Percentiles rank a stretch among this genome's conserved stretches.
Conservation (phyloP, 2,797 vertebrate genomes). For the Epinephelus coioides region DNA sequence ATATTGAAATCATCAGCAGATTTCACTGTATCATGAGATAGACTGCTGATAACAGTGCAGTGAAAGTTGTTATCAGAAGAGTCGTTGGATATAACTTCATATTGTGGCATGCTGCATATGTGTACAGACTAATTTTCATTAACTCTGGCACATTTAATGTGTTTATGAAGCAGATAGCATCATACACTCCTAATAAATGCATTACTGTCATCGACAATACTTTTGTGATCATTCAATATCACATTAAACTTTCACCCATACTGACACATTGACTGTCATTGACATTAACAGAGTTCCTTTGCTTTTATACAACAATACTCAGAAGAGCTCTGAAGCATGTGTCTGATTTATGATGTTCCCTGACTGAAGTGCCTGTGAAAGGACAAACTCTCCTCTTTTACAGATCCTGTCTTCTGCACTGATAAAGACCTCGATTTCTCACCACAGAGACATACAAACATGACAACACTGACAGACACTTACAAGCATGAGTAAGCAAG, state of each 20-base stretch:
- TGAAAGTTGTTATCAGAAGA: not conserved
- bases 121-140: not conserved
- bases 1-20: not conserved
- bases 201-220: not conserved
- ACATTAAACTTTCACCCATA: not conserved
- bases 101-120: not conserved
- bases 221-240: conserved; percentile 9
- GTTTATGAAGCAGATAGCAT: not conserved
- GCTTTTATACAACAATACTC: not conserved
- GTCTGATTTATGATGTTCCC: not conserved
- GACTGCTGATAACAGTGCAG: not conserved
- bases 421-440: conserved; percentile 43
- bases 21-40: too few relatives aligned
- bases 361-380: conserved; percentile 14
- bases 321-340: not conserved
- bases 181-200: not conserved
- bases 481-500: conserved; percentile 10
- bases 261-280: not conserved
- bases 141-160: not conserved
- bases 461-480: conserved; percentile 16
- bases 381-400: conserved; percentile 1
- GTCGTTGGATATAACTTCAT: too few relatives aligned
- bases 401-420: conserved; percentile 16
- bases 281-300: not conserved
- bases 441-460: conserved; percentile 38